Base-by-base conservation (phyloP, 2,113 vertebrate genomes). In the Pleuronectes platessa region DNA sequence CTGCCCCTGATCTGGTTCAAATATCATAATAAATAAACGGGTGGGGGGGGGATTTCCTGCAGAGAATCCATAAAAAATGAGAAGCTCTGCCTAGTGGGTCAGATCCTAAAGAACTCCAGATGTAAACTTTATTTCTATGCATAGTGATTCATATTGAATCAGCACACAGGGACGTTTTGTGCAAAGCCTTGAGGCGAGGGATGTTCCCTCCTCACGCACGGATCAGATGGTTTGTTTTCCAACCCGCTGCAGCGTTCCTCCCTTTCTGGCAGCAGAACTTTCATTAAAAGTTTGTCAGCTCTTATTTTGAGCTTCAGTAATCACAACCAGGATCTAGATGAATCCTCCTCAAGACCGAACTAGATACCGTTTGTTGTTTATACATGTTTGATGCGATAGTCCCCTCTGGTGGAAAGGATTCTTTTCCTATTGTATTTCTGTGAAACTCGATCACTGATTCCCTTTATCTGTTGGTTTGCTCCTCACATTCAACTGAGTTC, bases 161-260 rank as follows among this genome's bases (percentile, higher is more conserved):
- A 27, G 54, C 26, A 31, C 61, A 54, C 17, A 45, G 49, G 17
- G 0, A 3, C 8, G 18, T 80, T 86, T 73, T 18, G 74, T 74
- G 75, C 54, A 37, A 9, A 82, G 6, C 74, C 89, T 79, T 61
- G 54, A 69, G 83, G 88, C 83, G 2, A 74, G 20, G 71, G 64
- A 72, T 62, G 82, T 84, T 84, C 81, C 76, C 49, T 79, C 68
- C 67, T 80, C 40, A 17, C 51, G 40, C 60, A 63, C 3, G 10
- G 58, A 60, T 86, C 74, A 62, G 55, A 62, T 81, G 68, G 21
- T 82, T 70, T 75, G 61, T 81, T 62, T 37, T 40, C 53, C 71
- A 70, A 64, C 66, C 40, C 18, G 11, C 2, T 0, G 8, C 23
- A 10, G 12, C 20, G 2, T 65, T 47, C 56, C 60, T 87, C 42